Conservation (phyloP, 2,888 invertebrate species). For the Lasioglossum figueresi region DNA sequence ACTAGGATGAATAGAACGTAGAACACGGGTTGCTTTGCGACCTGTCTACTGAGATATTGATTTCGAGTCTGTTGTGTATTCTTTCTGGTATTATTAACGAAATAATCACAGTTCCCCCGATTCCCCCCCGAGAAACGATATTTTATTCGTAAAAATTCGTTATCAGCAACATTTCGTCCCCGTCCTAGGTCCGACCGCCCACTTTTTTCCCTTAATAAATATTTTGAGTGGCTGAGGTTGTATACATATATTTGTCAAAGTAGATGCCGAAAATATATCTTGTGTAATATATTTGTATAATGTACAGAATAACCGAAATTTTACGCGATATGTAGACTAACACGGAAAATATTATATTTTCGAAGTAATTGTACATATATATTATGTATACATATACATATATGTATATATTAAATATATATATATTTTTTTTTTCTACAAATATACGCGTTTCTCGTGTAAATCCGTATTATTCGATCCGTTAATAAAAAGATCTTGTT, state of each 20-base stretch:
- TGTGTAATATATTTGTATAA: background rate
- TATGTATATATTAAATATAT: too few species aligned
- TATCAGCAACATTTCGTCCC: background rate
- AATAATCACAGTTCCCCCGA: background rate
- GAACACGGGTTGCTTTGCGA: conserved; percentile 62
- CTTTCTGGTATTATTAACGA: conserved; percentile 51
- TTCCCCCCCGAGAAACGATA: background rate
- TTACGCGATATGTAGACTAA: background rate
- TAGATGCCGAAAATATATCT: conserved; percentile 29
- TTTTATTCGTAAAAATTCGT: background rate
- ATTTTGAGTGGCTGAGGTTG: conserved; percentile 29
- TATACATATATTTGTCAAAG: conserved; percentile 34
- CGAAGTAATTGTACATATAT: background rate
- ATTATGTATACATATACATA: too few species aligned
- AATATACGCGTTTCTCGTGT: background rate
- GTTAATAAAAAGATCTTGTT: conserved; percentile 1
- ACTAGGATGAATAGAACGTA: conserved; percentile 32
- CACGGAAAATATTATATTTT: background rate
- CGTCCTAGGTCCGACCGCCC: background rate
- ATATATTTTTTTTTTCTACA: background rate
- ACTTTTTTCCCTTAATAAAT: conserved; percentile 33
- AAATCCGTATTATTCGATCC: background rate
- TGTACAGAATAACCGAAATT: conserved; percentile 6
- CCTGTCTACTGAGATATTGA: conserved; percentile 76
- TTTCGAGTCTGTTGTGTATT: conserved; percentile 76